phyloP scores from a whole-genome alignment of 2,113 vertebrate species.

The Bathybates hornii region DNA sequence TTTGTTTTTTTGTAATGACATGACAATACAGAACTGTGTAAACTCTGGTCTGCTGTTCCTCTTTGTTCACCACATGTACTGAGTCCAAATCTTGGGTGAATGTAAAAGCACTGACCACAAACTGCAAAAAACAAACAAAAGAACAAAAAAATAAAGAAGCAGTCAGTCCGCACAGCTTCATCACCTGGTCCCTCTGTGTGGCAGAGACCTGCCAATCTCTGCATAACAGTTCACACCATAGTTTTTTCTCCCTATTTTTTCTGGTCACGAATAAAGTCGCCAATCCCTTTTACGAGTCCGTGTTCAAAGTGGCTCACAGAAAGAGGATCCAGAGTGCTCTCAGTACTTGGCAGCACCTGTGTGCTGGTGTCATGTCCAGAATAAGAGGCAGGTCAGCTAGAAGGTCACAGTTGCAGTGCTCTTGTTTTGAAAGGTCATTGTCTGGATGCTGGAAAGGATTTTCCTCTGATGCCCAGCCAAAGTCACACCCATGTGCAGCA shows the following conservation, averaged over 20 bases:
- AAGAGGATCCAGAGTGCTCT: conserved; percentile 28
- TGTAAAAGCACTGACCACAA: conserved; percentile 37
- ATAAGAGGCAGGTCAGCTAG: conserved; percentile 36
- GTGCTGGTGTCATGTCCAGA: conserved; percentile 10
- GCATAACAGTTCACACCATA: not conserved
- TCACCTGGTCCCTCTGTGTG: not conserved
- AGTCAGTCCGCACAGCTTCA: not conserved
- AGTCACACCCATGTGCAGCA: conserved; percentile 79
- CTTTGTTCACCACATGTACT: conserved; percentile 23
- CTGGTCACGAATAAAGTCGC: conserved; percentile 9
- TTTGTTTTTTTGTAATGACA: not conserved
- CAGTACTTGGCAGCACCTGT: conserved; percentile 2
- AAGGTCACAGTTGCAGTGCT: conserved; percentile 68
- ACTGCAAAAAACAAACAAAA: not conserved
- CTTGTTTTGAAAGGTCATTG: conserved; percentile 72
- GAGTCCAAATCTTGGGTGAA: not conserved
- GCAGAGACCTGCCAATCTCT: not conserved
- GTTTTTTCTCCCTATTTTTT: not conserved
- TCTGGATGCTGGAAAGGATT: conserved; percentile 80
- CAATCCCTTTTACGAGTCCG: conserved; percentile 9
- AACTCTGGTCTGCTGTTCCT: conserved; percentile 14
- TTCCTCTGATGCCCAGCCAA: conserved; percentile 82
- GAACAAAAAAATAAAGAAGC: not conserved
- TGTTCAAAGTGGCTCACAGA: conserved; percentile 34
- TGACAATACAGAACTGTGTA: conserved; percentile 29